These are phyloP conservation scores for Rhodinocichla rosea DNA, from an alignment of 2,113 vertebrate species.

Conservation along the genomic window DNA sequence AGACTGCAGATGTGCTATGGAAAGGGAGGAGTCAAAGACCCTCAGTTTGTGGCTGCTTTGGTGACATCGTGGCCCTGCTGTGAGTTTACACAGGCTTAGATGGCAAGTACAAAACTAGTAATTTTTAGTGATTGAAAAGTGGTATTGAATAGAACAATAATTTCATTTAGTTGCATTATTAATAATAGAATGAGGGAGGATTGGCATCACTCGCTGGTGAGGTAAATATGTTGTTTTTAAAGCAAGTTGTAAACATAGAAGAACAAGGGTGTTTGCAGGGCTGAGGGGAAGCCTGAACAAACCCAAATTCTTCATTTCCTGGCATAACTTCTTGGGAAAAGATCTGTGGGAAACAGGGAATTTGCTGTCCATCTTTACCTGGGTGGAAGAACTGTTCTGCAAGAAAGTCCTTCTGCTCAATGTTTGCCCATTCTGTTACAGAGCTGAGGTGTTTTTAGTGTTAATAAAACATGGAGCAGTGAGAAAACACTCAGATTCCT, in stretches of 20 bases:
- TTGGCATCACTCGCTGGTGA: background rate
- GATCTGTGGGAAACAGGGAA: background rate
- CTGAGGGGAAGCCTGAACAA: background rate
- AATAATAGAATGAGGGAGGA: background rate
- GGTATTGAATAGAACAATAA: background rate
- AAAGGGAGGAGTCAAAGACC: background rate
- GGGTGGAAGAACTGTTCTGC: background rate
- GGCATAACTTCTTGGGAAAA: background rate
- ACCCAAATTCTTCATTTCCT: background rate
- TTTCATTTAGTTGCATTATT: background rate
- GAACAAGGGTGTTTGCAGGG: background rate
- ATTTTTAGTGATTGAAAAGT: background rate
- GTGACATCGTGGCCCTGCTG: rapidly evolving
- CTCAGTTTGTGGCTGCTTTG: background rate
- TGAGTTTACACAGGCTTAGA: background rate
- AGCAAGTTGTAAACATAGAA: background rate
- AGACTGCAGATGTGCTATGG: rapidly evolving
- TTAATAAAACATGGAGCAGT: background rate
- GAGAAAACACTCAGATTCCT: background rate
- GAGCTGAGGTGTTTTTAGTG: background rate
- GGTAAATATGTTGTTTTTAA: background rate
- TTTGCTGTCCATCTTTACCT: background rate
- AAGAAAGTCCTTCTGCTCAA: background rate
- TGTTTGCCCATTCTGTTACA: background rate
- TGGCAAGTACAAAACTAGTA: background rate